Conservation (phyloP, 1,140 invertebrate species). For the Drosophila sp. region DNA sequence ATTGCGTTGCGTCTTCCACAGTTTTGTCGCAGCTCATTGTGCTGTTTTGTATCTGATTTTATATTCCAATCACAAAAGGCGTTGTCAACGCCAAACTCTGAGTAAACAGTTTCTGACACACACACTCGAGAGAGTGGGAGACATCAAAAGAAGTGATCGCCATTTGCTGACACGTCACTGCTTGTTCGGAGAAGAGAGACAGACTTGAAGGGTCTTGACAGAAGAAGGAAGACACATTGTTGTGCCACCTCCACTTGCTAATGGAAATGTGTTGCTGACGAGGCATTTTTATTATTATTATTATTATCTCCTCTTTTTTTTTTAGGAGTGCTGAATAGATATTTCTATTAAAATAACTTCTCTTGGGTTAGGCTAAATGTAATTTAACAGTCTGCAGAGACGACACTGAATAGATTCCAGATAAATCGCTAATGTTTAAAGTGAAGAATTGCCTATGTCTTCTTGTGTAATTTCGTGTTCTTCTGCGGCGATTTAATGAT, state of each 20-base stretch:
- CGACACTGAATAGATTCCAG: background rate
- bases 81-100: constrained; percentile 71
- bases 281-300: constrained; percentile 13
- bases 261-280: constrained; percentile 21
- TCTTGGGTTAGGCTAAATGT: background rate
- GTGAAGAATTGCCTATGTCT: background rate
- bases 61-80: constrained; percentile 80
- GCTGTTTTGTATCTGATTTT: constrained; percentile 61
- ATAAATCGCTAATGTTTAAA: background rate
- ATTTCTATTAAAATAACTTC: constrained; percentile 4
- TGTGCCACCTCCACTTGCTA: constrained; percentile 39
- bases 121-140: background rate
- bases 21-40: constrained; percentile 50
- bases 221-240: constrained; percentile 7
- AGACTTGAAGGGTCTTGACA: no score
- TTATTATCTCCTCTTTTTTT: background rate
- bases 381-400: background rate
- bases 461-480: background rate
- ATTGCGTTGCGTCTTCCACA: constrained; percentile 50
- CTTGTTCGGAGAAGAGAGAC: background rate
- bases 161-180: constrained; percentile 57
- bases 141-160: constrained; percentile 63
- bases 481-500: background rate
- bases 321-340: background rate
- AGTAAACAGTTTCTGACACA: constrained; percentile 51